Conservation (phyloP, 2,113 vertebrate species). For the Prietella phreatophila region DNA sequence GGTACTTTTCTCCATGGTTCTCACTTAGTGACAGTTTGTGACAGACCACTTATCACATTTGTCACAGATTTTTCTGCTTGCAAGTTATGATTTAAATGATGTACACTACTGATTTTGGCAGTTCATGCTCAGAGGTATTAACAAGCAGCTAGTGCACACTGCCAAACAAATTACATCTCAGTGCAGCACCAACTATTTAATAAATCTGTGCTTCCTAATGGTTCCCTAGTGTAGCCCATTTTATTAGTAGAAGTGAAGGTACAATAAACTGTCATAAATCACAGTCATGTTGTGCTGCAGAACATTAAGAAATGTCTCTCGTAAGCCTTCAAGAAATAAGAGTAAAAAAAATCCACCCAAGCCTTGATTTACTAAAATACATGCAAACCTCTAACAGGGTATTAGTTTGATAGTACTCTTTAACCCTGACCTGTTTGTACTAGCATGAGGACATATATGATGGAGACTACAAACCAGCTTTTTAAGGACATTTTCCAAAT, state of each 20-base stretch:
- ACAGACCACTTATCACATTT: background rate
- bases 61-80: conserved; percentile 10
- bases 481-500: background rate
- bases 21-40: background rate
- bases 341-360: background rate
- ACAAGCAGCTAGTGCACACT: background rate
- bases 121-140: background rate
- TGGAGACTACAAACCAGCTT: background rate
- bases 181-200: background rate
- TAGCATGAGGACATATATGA: background rate
- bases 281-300: conserved; percentile 9
- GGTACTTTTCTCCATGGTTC: background rate
- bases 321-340: conserved; percentile 16
- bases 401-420: background rate
- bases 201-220: conserved; percentile 32
- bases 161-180: conserved; percentile 27
- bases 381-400: background rate
- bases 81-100: background rate
- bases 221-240: conserved; percentile 1
- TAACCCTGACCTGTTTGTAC: background rate
- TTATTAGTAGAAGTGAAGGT: conserved; percentile 8
- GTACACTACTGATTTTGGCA: conserved; percentile 1
- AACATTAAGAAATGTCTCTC: conserved; percentile 22
- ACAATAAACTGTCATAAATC: conserved; percentile 28
- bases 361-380: background rate